Conservation (phyloP, 2,113 vertebrate species). For the Notothenia rossii region DNA sequence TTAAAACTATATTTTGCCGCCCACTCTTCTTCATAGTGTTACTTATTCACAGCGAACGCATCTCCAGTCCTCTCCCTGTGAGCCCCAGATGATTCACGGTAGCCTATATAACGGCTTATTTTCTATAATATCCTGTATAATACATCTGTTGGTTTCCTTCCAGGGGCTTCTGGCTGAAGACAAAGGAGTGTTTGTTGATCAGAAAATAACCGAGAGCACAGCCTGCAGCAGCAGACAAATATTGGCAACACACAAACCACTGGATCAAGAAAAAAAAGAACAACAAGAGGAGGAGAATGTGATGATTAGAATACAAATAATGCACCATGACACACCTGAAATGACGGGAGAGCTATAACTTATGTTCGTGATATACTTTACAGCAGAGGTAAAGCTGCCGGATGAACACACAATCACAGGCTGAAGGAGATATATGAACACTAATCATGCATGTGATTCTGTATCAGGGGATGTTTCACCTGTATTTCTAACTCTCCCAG, state of each 20-base stretch:
- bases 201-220: slow-evolving; percentile 40
- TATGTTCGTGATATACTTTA: no score
- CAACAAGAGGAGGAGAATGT: background rate
- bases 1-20: slow-evolving; percentile 11
- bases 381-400: slow-evolving; percentile 61
- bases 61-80: slow-evolving; percentile 1
- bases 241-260: slow-evolving; percentile 40
- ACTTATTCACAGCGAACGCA: slow-evolving; percentile 10
- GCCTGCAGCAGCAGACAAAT: slow-evolving; percentile 47
- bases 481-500: background rate
- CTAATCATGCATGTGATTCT: slow-evolving; percentile 29
- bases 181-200: slow-evolving; percentile 49
- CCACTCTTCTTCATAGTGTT: slow-evolving; percentile 20
- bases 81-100: slow-evolving; percentile 56
- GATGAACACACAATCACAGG: slow-evolving; percentile 64
- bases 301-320: slow-evolving; percentile 19
- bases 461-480: slow-evolving; percentile 13
- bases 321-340: background rate
- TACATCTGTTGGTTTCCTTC: slow-evolving; percentile 32
- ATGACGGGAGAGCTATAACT: background rate
- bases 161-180: slow-evolving; percentile 38
- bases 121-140: slow-evolving; percentile 44
- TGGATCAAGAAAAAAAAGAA: slow-evolving; percentile 22
- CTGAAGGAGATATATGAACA: slow-evolving; percentile 29
- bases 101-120: slow-evolving; percentile 32